Evolutionary conservation across 1,140 invertebrate species (phyloP).

Genomic region (Pogonomyrmex barbatus): DNA sequence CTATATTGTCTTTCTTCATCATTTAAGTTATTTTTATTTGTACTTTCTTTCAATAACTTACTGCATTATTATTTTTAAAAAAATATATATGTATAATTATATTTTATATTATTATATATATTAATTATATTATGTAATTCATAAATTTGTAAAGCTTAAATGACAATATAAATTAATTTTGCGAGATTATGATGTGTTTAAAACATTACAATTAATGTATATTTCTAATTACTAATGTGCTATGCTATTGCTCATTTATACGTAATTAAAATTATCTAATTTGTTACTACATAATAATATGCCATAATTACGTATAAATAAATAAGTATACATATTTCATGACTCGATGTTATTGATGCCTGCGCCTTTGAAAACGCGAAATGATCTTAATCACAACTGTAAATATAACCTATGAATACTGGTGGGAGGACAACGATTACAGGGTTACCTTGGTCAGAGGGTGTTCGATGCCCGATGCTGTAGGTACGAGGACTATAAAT

Average conservation of each 20-base stretch:
- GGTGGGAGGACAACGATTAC: constrained; percentile 68
- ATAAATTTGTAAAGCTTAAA: background rate
- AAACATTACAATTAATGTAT: constrained; percentile 7
- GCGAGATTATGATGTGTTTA: background rate
- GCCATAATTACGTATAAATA: constrained; percentile 19
- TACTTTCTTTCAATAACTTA: no score
- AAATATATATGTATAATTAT: no score
- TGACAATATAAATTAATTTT: background rate
- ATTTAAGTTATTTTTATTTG: no score
- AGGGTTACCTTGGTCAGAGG: constrained; percentile 61
- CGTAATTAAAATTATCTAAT: constrained; percentile 4
- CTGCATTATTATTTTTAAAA: no score
- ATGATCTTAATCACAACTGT: constrained; percentile 34
- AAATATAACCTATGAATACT: constrained; percentile 53
- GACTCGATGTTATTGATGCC: constrained; percentile 8
- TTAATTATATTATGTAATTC: background rate
- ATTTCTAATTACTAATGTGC: constrained; percentile 9
- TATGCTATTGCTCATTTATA: constrained; percentile 7
- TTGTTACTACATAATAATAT: background rate
- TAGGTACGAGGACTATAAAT: constrained; percentile 81
- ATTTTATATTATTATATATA: no score
- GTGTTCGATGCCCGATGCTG: constrained; percentile 77
- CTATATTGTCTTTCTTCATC: no score
- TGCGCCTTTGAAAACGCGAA: constrained; percentile 5
- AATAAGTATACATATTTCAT: background rate